Percentiles rank a stretch among this genome's conserved stretches.
Conservation (phyloP, 2,888 invertebrate species). For the Podotricha telesiphe region DNA sequence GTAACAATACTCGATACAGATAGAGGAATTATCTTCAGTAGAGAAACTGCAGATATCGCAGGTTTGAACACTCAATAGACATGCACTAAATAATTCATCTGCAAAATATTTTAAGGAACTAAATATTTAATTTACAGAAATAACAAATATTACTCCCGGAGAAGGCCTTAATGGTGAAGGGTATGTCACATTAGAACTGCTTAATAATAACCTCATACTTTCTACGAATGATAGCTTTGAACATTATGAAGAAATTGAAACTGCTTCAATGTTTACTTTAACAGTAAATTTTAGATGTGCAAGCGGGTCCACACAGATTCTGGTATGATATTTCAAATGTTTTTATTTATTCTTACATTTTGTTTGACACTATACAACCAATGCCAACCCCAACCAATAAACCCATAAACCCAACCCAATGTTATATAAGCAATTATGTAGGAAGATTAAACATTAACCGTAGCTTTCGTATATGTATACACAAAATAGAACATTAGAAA, state of each 20-base stretch:
- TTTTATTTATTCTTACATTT: too few species aligned
- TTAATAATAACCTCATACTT: conserved; percentile 54
- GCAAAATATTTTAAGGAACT: background rate
- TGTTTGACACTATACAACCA: too few species aligned
- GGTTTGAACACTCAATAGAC: conserved; percentile 50
- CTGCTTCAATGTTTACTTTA: conserved; percentile 50
- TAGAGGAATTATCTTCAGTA: conserved; percentile 55
- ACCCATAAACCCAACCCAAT: too few species aligned
- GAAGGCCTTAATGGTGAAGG: conserved; percentile 57
- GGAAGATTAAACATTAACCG: too few species aligned
- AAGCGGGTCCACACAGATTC: conserved; percentile 48
- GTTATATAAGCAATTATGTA: too few species aligned
- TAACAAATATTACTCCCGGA: conserved; percentile 49
- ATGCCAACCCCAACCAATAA: too few species aligned
- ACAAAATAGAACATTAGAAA: too few species aligned
- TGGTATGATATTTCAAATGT: conserved; percentile 44
- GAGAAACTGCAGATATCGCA: conserved; percentile 54
- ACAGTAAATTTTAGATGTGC: conserved; percentile 60
- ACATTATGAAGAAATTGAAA: conserved; percentile 70
- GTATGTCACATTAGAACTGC: conserved; percentile 54
- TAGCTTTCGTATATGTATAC: too few species aligned
- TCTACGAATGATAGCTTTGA: conserved; percentile 56
- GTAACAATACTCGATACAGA: conserved; percentile 54
- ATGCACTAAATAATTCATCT: background rate
- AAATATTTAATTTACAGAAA: conserved; percentile 51